Evolutionary conservation across 2,888 invertebrate genomes (phyloP), one percentile per base, ranked within the genome.

Genomic region (Agrotis puta): DNA sequence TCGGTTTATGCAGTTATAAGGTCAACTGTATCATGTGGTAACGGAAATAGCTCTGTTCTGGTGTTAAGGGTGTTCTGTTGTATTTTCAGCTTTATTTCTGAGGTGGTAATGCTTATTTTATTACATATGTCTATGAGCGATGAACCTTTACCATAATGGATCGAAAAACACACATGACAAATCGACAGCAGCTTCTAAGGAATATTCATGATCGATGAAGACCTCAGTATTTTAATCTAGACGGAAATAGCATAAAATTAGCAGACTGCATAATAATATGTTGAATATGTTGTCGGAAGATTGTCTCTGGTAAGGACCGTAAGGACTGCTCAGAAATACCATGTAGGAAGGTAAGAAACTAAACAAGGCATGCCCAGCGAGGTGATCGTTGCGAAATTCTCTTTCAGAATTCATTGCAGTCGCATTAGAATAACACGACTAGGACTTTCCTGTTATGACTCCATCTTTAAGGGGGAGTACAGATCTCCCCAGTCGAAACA

Each of bases 1-100:
- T 56, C 43, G 18, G 47, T 68, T 45, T 47, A 45, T 74, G 77
- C 20, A 61, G 45, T 50, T 57, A 20, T 50, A 61, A 70, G 77
- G 59, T 61, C 54, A 54, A 50, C 4, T 18, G 48, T 47, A 43
- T 47, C 39, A 20, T 22, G 13, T 67, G 18, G 47, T 45, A 33
- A 50, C 48, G 66, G 56, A 57, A 67, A 67, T 57, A 67, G 53
- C 33, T 39, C 18, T 39, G n/a, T 39, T 66, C 22, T 16, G 16
- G 2, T 24, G 33, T 64, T 27, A 3, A 39, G 62, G 13, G 43
- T 11, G 11, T 20, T 13, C 13, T 45, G 63, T 20, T 45, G 20
- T 64, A 43, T 20, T 64, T 16, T 45, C 3, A 43, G 20, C 20
- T 27, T 27, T 9, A 27, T 20, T 6, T 62, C 43, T 14, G 20